phyloP scores from a whole-genome alignment of 2,888 invertebrate species.

The Xylota segnis region DNA sequence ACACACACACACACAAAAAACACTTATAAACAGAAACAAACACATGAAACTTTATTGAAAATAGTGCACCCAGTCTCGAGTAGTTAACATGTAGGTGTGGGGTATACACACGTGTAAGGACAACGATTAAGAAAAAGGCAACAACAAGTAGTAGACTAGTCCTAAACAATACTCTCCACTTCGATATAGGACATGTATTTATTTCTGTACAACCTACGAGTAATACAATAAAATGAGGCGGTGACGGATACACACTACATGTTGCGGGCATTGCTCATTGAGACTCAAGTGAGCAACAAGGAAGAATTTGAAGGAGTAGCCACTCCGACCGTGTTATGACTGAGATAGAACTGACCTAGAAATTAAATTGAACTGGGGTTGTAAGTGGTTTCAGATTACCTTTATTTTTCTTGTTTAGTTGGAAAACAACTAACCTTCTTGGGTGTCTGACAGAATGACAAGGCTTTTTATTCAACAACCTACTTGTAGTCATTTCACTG shows the following conservation, averaged over 20 bases:
- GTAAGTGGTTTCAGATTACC: slow-evolving; percentile 65
- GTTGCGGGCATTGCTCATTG: slow-evolving; percentile 64
- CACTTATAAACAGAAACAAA: slow-evolving; percentile 1
- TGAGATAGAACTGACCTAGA: slow-evolving; percentile 65
- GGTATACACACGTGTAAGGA: neutral
- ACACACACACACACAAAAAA: too few relatives aligned
- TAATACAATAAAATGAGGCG: slow-evolving; percentile 33
- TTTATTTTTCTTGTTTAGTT: slow-evolving; percentile 25
- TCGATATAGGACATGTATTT: slow-evolving; percentile 49
- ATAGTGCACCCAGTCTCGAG: slow-evolving; percentile 9
- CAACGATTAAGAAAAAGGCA: slow-evolving; percentile 28
- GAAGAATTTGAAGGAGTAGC: slow-evolving; percentile 51
- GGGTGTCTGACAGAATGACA: neutral
- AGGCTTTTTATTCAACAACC: neutral
- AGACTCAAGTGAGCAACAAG: slow-evolving; percentile 53
- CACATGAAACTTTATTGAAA: slow-evolving; percentile 13
- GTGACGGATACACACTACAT: slow-evolving; percentile 31
- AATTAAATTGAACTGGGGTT: slow-evolving; percentile 59
- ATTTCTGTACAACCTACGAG: slow-evolving; percentile 33
- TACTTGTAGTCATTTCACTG: neutral
- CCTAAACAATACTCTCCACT: slow-evolving; percentile 46
- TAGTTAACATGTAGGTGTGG: slow-evolving; percentile 17
- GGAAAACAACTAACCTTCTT: neutral
- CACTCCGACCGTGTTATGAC: slow-evolving; percentile 65
- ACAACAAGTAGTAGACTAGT: slow-evolving; percentile 44